Evolutionary conservation across 2,888 invertebrate species (phyloP).

Genomic region (Idaea dimidiata): DNA sequence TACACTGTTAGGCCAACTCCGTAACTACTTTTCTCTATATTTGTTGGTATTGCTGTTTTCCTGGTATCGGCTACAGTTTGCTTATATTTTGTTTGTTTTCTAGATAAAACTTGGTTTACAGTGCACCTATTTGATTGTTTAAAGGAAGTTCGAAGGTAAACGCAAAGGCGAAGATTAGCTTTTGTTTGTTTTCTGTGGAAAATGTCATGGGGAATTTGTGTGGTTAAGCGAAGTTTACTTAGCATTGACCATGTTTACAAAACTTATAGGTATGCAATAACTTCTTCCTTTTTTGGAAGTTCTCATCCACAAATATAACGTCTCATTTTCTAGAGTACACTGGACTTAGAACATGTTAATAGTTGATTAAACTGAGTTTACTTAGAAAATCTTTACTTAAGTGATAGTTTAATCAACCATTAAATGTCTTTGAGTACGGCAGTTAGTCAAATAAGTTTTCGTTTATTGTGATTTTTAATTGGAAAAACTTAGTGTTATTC

Average conservation of each 20-base stretch:
- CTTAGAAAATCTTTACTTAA: too few relatives aligned
- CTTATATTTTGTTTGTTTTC: constrained; percentile 14
- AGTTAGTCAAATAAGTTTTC: too few relatives aligned
- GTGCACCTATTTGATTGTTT: constrained; percentile 1
- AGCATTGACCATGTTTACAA: background rate
- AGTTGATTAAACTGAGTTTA: too few relatives aligned
- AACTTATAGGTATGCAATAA: too few relatives aligned
- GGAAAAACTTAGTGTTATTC: too few relatives aligned
- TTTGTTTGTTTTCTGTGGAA: background rate
- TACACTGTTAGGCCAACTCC: constrained; percentile 8
- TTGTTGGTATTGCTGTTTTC: constrained; percentile 61
- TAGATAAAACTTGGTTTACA: constrained; percentile 20
- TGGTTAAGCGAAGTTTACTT: background rate
- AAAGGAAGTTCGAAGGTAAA: background rate
- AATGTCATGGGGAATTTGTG: background rate
- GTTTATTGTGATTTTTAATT: too few relatives aligned
- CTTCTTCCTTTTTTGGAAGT: too few relatives aligned
- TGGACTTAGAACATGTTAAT: too few relatives aligned
- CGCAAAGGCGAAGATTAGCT: background rate
- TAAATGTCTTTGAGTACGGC: too few relatives aligned
- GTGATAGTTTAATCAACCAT: too few relatives aligned
- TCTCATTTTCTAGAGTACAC: too few relatives aligned
- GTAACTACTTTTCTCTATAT: constrained; percentile 60
- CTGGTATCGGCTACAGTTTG: constrained; percentile 33
- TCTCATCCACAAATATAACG: too few relatives aligned